Evolutionary conservation across 2,888 invertebrate species (phyloP).

Genomic region (Pilophorus perplexus): DNA sequence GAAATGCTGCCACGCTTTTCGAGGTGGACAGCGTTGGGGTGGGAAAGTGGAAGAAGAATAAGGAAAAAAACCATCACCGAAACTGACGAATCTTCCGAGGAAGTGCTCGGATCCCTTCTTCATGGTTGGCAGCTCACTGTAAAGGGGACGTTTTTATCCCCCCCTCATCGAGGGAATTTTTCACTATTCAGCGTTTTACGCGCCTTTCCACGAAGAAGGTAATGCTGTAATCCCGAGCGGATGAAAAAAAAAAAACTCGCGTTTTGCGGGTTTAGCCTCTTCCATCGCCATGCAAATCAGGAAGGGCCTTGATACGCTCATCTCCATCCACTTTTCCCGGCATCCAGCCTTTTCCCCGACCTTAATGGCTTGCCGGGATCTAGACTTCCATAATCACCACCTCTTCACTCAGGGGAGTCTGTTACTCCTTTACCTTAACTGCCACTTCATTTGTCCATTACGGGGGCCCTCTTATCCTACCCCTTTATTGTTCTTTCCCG

Average conservation of each 20-base stretch:
- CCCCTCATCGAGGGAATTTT: background rate
- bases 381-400: conserved; percentile 24
- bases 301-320: conserved; percentile 22
- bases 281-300: conserved; percentile 22
- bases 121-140: background rate
- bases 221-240: conserved; percentile 15
- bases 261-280: conserved; percentile 19
- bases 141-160: background rate
- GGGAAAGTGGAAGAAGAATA: background rate
- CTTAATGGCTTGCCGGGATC: conserved; percentile 7
- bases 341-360: background rate
- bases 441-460: conserved; percentile 40
- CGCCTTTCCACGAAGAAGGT: background rate
- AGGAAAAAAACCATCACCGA: background rate
- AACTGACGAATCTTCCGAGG: conserved; percentile 6
- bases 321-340: conserved; percentile 14
- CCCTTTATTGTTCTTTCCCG: conserved; percentile 7
- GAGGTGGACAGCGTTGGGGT: background rate
- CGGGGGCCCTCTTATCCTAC: conserved; percentile 13
- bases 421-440: conserved; percentile 36
- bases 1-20: background rate
- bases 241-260: background rate
- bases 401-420: conserved; percentile 13
- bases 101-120: background rate
- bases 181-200: background rate